Percentiles rank a stretch among this genome's conserved stretches.
phyloP scores from a whole-genome alignment of 2,797 vertebrate species.

The Myotis planiceps region DNA sequence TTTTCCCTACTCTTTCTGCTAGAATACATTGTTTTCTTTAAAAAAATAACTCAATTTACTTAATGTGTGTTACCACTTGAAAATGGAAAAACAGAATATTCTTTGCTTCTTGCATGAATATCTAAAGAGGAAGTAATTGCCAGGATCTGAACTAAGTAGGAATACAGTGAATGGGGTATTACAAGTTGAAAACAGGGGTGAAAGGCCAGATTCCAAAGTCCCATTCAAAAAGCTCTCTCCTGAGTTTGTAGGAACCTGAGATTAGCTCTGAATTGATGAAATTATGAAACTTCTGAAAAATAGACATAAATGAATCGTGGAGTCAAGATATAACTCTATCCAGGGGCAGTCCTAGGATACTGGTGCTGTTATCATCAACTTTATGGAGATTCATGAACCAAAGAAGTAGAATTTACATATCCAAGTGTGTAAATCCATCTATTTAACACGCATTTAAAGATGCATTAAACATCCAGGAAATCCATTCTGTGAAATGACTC shows the following conservation, averaged over 20 bases:
- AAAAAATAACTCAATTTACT: not conserved
- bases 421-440: not conserved
- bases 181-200: not conserved
- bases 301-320: not conserved
- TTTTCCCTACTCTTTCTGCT: not conserved
- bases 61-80: not conserved
- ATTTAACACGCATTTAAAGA: slow-evolving; percentile 19
- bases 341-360: not conserved
- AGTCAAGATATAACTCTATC: not conserved
- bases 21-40: not conserved
- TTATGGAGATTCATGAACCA: not conserved
- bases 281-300: slow-evolving; percentile 14
- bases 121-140: not conserved
- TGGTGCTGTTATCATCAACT: not conserved
- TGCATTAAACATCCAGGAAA: slow-evolving; percentile 23
- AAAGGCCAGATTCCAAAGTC: not conserved
- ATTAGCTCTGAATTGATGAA: not conserved
- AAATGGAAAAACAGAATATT: not conserved
- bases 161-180: not conserved
- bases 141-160: not conserved
- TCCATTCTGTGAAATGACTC: slow-evolving; percentile 38
- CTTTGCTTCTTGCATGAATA: not conserved
- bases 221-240: not conserved
- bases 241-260: not conserved
- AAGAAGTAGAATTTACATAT: not conserved